Conservation (phyloP, 1,140 invertebrate species). For the Nixonia krombeini region DNA sequence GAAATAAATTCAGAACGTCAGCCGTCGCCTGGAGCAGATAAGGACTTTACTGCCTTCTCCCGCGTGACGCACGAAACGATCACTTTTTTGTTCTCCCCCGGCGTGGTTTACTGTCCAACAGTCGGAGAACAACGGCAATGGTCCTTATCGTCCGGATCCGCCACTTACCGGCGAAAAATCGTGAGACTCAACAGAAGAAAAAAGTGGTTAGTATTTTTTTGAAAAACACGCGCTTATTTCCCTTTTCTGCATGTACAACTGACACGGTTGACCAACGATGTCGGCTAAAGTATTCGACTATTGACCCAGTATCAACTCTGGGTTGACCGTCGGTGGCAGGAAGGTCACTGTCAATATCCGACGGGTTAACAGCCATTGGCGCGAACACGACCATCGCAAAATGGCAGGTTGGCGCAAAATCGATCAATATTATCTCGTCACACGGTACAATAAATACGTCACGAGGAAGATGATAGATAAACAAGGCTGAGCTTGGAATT, state of each 20-base stretch:
- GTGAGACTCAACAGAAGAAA: not conserved
- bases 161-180: slow-evolving; percentile 1
- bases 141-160: slow-evolving; percentile 14
- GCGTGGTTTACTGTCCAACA: slow-evolving; percentile 8
- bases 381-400: too few relatives aligned
- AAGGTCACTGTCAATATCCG: too few relatives aligned
- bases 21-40: slow-evolving; percentile 23
- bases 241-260: too few relatives aligned
- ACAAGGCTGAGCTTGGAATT: slow-evolving; percentile 19
- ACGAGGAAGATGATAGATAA: slow-evolving; percentile 43
- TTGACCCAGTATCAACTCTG: too few relatives aligned
- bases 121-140: slow-evolving; percentile 8
- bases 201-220: too few relatives aligned
- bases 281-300: too few relatives aligned
- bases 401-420: too few relatives aligned
- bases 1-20: slow-evolving; percentile 44
- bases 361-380: too few relatives aligned
- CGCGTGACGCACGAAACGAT: slow-evolving; percentile 25
- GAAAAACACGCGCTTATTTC: too few relatives aligned
- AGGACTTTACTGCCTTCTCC: slow-evolving; percentile 38
- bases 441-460: not conserved
- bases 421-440: too few relatives aligned
- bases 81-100: slow-evolving; percentile 31
- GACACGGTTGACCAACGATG: too few relatives aligned
- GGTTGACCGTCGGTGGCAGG: too few relatives aligned